phyloP scores from a whole-genome alignment of 2,888 invertebrate genomes.

The Andrena fulva region DNA sequence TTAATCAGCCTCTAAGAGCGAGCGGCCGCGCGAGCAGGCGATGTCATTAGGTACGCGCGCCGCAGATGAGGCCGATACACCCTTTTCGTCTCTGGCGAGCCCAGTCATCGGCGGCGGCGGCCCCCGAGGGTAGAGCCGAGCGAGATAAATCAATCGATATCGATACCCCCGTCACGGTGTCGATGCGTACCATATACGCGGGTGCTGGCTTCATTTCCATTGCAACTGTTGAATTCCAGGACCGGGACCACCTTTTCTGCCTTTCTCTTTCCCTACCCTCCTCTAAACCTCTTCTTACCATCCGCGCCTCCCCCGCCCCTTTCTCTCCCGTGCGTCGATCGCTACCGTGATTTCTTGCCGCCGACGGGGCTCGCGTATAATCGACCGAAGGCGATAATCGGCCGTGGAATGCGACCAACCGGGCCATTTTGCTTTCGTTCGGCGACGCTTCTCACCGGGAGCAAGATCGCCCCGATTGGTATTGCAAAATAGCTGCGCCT shows the following conservation, averaged over 20 bases:
- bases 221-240: constrained; percentile 56
- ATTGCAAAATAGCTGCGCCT: background rate
- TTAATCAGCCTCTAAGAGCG: constrained; percentile 77
- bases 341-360: constrained; percentile 50
- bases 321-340: constrained; percentile 29
- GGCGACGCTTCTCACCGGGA: background rate
- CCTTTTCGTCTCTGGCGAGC: constrained; percentile 49
- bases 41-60: constrained; percentile 74
- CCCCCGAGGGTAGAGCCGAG: constrained; percentile 69
- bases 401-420: constrained; percentile 21
- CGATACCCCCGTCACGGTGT: constrained; percentile 76
- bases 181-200: constrained; percentile 64
- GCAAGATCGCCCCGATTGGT: constrained; percentile 9
- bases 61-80: constrained; percentile 54
- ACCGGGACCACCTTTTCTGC: constrained; percentile 12
- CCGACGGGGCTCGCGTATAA: constrained; percentile 48
- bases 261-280: constrained; percentile 5
- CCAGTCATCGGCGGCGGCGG: constrained; percentile 67
- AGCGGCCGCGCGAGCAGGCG: constrained; percentile 68
- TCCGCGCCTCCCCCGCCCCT: constrained; percentile 5
- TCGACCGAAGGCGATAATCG: constrained; percentile 45
- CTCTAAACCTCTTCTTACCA: constrained; percentile 5
- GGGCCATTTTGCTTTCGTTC: constrained; percentile 35
- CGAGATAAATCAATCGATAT: constrained; percentile 83
- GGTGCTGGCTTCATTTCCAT: constrained; percentile 62